These are phyloP conservation scores for Rhagoletis zephyria DNA, from an alignment of 1,140 invertebrate genomes.

Conservation along the genomic window DNA sequence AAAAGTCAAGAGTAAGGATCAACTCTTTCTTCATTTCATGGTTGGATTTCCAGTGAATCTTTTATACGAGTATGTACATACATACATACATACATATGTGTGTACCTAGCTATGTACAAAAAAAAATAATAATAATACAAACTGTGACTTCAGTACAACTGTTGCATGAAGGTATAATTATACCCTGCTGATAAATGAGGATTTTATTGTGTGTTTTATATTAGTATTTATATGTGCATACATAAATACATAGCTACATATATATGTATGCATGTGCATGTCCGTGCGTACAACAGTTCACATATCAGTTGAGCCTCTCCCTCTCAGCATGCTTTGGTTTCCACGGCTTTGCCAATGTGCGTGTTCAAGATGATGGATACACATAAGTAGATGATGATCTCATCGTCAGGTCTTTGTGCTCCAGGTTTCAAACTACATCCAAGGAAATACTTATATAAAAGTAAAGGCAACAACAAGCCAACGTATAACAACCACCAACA, in stretches of 20 bases:
- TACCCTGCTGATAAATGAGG: background rate
- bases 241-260: background rate
- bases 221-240: background rate
- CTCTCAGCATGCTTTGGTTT: background rate
- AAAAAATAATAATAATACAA: background rate
- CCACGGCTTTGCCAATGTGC: no score
- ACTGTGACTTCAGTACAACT: background rate
- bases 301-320: background rate
- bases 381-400: slow-evolving; percentile 32
- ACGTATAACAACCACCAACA: slow-evolving; percentile 26
- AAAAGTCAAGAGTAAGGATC: slow-evolving; percentile 1
- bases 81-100: background rate
- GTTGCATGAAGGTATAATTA: slow-evolving; percentile 37
- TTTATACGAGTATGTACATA: background rate
- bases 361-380: background rate
- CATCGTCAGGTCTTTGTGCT: slow-evolving; percentile 23
- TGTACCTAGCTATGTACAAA: background rate
- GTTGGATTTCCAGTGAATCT: slow-evolving; percentile 10
- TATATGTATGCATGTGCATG: background rate
- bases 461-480: background rate
- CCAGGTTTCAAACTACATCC: slow-evolving; percentile 9
- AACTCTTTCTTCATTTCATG: slow-evolving; percentile 40
- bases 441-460: background rate
- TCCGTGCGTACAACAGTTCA: background rate
- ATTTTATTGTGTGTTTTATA: background rate